Percentiles rank a stretch among this genome's conserved stretches.
Conservation (phyloP, 92 coral and sea anemone genomes). For the Zoanthus sociatus region DNA sequence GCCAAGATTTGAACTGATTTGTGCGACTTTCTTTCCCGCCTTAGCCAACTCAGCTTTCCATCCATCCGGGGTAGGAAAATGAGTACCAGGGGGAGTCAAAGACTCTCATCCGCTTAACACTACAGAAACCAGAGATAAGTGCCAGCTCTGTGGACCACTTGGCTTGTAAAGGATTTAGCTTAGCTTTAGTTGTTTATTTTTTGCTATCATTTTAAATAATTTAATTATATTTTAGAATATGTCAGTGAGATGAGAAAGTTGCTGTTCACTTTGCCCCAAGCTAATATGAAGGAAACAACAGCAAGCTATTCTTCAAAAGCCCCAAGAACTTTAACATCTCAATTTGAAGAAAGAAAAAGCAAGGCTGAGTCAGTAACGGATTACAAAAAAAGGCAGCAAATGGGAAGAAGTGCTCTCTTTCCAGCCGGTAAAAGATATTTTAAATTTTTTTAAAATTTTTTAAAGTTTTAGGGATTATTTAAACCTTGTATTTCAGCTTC, state of each 20-base stretch:
- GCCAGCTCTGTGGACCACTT: no score
- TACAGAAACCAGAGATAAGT: no score
- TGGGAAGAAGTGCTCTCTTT: neutral
- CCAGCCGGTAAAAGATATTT: neutral
- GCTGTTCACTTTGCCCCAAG: constrained; percentile 7
- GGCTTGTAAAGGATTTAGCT: no score
- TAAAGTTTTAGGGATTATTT: neutral
- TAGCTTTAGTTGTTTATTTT: no score
- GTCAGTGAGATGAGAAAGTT: neutral
- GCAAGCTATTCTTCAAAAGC: neutral
- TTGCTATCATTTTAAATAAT: neutral
- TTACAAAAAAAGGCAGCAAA: neutral
- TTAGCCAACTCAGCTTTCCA: no score
- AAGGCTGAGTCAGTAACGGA: constrained; percentile 1
- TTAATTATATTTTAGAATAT: neutral
- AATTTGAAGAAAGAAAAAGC: neutral
- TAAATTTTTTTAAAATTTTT: neutral
- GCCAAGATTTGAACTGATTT: no score
- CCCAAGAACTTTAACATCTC: neutral
- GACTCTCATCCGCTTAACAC: no score
- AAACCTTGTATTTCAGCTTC: neutral
- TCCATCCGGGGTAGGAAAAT: no score
- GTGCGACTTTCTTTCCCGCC: no score
- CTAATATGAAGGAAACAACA: neutral
- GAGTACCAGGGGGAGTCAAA: no score